These are phyloP conservation scores for Hapalemur alaotrensis DNA, from an alignment of 2,797 vertebrate genomes.

Conservation along the genomic window DNA sequence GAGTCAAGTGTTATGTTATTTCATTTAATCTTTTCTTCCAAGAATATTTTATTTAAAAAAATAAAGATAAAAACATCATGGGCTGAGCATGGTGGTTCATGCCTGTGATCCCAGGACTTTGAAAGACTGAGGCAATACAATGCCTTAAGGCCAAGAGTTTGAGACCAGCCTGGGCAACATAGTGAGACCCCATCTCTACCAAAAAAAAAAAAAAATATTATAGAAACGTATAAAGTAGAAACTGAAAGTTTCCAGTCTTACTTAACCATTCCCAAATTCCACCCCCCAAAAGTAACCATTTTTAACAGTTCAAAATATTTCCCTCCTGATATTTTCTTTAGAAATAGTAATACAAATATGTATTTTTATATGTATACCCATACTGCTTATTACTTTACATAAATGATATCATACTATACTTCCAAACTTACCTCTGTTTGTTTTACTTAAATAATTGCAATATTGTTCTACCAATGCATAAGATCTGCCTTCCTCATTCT, in stretches of 20 bases:
- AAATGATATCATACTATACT: not conserved
- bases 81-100: not conserved
- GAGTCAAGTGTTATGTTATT: not conserved
- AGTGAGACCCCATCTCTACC: not conserved
- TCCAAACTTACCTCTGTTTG: not conserved
- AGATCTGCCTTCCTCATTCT: not conserved
- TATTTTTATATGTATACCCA: not conserved
- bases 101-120: not conserved
- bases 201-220: not conserved
- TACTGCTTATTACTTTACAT: not conserved
- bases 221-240: not conserved
- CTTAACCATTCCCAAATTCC: not conserved
- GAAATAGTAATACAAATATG: not conserved
- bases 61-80: not conserved
- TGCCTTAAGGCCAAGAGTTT: not conserved
- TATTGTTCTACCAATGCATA: not conserved
- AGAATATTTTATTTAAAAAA: not conserved
- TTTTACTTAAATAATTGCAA: not conserved
- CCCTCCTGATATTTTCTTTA: not conserved
- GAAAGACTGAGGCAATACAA: not conserved
- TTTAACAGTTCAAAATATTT: not conserved
- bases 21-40: slow-evolving; percentile 4
- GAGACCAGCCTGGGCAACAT: not conserved
- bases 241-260: not conserved
- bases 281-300: not conserved